A percentile compares a stretch with the other conserved stretches of the same genome.
phyloP scores from a whole-genome alignment of 1,140 invertebrate genomes.

The Lethrus apterus region DNA sequence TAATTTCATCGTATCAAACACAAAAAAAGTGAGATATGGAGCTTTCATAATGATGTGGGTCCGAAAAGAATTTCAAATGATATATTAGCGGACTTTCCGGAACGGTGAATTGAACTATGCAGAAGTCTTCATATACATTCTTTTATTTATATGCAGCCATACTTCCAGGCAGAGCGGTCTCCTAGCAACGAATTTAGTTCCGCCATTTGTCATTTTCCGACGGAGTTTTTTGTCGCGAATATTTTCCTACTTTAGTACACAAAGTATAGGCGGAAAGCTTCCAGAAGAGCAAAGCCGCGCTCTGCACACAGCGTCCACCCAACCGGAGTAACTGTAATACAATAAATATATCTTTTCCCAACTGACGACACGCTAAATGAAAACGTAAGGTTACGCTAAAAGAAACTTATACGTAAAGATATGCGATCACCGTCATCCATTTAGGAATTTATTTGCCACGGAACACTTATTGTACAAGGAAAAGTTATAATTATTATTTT shows the following conservation, averaged over 20 bases:
- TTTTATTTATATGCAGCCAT: slow-evolving; percentile 33
- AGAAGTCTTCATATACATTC: slow-evolving; percentile 24
- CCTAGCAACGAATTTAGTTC: slow-evolving; percentile 29
- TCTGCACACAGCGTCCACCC: background rate
- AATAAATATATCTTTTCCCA: slow-evolving; percentile 9
- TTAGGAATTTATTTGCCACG: no score
- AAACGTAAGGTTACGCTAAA: no score
- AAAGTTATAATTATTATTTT: no score
- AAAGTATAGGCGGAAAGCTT: slow-evolving; percentile 24
- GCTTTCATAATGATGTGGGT: no score
- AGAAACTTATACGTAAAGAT: no score
- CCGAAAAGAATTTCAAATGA: no score
- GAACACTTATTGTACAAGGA: no score
- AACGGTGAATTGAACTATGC: slow-evolving; percentile 24
- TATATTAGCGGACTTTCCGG: slow-evolving; percentile 4
- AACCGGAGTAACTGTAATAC: background rate
- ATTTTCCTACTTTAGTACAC: slow-evolving; percentile 25
- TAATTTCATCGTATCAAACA: no score
- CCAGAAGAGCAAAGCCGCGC: background rate
- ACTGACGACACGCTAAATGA: slow-evolving; percentile 9
- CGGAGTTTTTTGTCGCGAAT: slow-evolving; percentile 25
- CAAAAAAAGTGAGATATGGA: no score
- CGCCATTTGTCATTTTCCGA: slow-evolving; percentile 31
- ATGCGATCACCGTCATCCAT: no score
- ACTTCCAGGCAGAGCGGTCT: slow-evolving; percentile 23